Base-by-base conservation (phyloP, 2,113 vertebrate genomes). In the Ophiodon elongatus region DNA sequence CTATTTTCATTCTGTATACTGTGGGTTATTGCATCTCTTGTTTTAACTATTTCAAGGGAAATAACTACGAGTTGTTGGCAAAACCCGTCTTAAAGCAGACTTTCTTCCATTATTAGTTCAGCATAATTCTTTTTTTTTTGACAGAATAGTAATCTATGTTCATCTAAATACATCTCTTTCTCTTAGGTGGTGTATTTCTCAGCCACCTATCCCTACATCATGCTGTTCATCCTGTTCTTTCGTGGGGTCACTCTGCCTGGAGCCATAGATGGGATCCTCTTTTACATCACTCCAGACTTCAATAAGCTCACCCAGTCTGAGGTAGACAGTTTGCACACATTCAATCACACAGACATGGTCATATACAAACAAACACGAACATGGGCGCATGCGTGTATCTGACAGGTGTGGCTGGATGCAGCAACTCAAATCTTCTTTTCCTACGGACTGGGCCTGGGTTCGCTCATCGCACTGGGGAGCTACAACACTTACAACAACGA, bases 351-450 rank as follows among this genome's bases (percentile, higher is more conserved):
- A 35, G 17, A 43, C 23, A 8, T 21, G 2, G 2, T n/a, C 9
- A 43, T 2, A 73, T 13, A 45, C 17, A 45, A 10, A 57, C 19
- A 47, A 0, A 75, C 41, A 27, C 8, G 25, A 31, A 68, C 50
- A 6, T 0, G 0, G 6, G 4, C 29, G 45, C 11, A 7, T n/a
- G 1, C 0, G 3, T 37, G 0, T 9, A 0, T 74, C 4, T 88
- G 0, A 0, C 85, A 98, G 97, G 97, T 98, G 82, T 98, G 97
- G 97, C 93, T 98, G 92, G 97, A 98, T 0, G 97, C 97, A 15
- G 97, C 97, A 21, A 98, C 97, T 3, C 97, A 98, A 75, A 98
- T 98, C 85, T 98, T 98, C 92, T 98, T 98, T 74, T 98, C 97
- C 35, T 98, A 98, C 0, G 97, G 97, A 8, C 88, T 98, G 82